Conservation (phyloP, 2,797 vertebrate genomes). For the Pterois miles region DNA sequence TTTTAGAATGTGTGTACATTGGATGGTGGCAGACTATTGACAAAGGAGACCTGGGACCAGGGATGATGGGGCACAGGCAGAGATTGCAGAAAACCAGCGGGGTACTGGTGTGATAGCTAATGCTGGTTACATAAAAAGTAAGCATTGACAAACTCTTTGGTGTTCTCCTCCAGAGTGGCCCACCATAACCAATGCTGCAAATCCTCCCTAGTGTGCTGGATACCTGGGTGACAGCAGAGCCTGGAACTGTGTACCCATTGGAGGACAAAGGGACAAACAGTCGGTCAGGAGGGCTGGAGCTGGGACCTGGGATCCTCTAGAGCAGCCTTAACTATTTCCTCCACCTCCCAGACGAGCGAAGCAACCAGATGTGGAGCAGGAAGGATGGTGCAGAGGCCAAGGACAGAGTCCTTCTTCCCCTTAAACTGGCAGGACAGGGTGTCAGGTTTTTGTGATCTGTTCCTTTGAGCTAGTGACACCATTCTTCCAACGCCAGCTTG, state of each 20-base stretch:
- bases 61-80: neutral
- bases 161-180: neutral
- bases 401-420: too few relatives aligned
- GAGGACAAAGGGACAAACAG: neutral
- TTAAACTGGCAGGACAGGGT: too few relatives aligned
- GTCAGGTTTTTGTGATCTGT: too few relatives aligned
- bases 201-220: neutral
- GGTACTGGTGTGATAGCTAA: neutral
- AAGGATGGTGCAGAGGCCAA: conserved; percentile 37
- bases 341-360: neutral
- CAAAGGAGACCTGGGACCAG: neutral
- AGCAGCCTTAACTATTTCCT: neutral
- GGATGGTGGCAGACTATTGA: neutral
- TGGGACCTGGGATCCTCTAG: neutral
- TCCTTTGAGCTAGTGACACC: too few relatives aligned
- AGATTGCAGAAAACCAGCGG: neutral
- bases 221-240: neutral
- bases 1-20: neutral
- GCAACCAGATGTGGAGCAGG: neutral
- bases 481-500: too few relatives aligned
- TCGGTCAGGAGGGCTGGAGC: neutral
- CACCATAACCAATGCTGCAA: neutral
- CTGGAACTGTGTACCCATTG: neutral
- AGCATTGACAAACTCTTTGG: neutral
- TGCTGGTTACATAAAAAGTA: neutral